A percentile compares a stretch with the other conserved stretches of the same genome.
These are phyloP conservation scores for Ephydatia muelleri DNA, from an alignment of 37 sponge, comb jelly and placozoan species.

Conservation along the genomic window DNA sequence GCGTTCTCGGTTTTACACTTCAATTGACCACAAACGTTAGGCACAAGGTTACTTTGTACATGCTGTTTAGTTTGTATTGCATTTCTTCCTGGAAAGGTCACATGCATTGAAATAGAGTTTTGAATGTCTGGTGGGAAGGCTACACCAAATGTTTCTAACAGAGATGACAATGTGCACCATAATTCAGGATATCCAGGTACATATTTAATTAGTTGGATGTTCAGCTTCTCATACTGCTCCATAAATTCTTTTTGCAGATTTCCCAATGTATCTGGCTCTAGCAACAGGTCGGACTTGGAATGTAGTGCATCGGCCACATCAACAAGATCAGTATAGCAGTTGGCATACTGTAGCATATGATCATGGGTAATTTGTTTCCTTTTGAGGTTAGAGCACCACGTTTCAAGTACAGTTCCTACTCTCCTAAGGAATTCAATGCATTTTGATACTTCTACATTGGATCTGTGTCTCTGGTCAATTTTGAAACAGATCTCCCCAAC, in stretches of 20 bases:
- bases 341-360: slow-evolving; percentile 53
- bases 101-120: slow-evolving; percentile 16
- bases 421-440: slow-evolving; percentile 58
- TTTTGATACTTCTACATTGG: neutral
- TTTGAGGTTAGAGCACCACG: slow-evolving; percentile 46
- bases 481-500: slow-evolving; percentile 30
- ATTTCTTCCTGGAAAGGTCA: slow-evolving; percentile 38
- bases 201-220: slow-evolving; percentile 34
- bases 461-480: neutral
- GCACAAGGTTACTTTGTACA: neutral
- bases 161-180: slow-evolving; percentile 44
- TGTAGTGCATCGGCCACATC: slow-evolving; percentile 30
- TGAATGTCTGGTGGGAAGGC: slow-evolving; percentile 24
- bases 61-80: neutral
- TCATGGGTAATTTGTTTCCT: slow-evolving; percentile 42
- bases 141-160: slow-evolving; percentile 45
- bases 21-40: slow-evolving; percentile 17
- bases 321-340: slow-evolving; percentile 2
- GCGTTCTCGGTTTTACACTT: slow-evolving; percentile 20
- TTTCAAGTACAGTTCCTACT: slow-evolving; percentile 12
- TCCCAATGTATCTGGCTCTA: slow-evolving; percentile 7
- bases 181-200: slow-evolving; percentile 56
- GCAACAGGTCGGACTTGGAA: slow-evolving; percentile 16
- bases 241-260: slow-evolving; percentile 18
- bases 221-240: slow-evolving; percentile 38